Evolutionary conservation across 2,888 invertebrate genomes (phyloP), one percentile per base, ranked within the genome.

Genomic region (Lysandra coridon): DNA sequence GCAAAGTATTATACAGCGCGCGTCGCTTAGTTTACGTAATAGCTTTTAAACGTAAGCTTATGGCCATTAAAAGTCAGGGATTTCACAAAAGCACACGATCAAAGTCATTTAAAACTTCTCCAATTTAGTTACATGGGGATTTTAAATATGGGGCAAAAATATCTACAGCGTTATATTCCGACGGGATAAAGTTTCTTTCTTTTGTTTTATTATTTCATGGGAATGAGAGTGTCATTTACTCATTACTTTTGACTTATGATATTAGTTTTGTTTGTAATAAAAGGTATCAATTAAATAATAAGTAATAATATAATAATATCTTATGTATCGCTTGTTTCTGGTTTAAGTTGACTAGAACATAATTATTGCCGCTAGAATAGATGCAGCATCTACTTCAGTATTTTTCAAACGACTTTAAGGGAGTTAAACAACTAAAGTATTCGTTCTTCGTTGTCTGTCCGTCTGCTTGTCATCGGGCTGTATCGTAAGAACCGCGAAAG

Each of bases 31-130:
- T 40, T 74, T 74, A 74, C 23, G 74, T 74, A 74, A 74, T 57
- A 76, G 76, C 57, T 76, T 53, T 57, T 44, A 69, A 49, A 76
- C 57, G 76, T 57, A 33, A 76, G 57, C 33, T 76, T 76, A 33
- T 33, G 57, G 6, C 53, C 57, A 57, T 76, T 76, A 76, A 30
- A 49, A 49, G 14, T 76, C 49, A 14, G 14, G 76, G 76, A 76
- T 76, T 53, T 53, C 17, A 74, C 23, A 44, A 10, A 74, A 44
- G 44, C 53, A 12, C 44, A 49, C 53, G 76, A 76, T 57, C 57
- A 33, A 53, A 76, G 76, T 53, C 57, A 76, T 57, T 76, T 53
- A 33, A 53, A 76, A 37, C 69, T 69, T 57, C 12, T 10, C 75
- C 23, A 49, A 75, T 75, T 49, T 49, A 4, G 23, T 75, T 75